Conservation (phyloP, 1,140 invertebrate species). For the Fopius arisanus region DNA sequence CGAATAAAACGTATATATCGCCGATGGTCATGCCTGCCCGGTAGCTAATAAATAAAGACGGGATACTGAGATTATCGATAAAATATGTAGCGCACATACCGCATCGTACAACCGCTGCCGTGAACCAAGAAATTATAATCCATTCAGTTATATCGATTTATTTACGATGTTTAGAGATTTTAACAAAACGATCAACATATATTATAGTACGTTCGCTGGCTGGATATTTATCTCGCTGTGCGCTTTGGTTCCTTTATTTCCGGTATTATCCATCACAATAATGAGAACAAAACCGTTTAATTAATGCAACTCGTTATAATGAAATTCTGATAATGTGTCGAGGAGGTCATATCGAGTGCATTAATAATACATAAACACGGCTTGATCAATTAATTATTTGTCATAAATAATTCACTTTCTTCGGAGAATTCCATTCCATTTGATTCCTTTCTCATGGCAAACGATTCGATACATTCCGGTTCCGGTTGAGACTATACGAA, state of each 20-base stretch:
- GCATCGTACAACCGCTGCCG: background rate
- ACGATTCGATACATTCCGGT: too few species aligned
- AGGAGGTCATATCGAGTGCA: too few species aligned
- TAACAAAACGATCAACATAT: background rate
- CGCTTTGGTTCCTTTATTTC: background rate
- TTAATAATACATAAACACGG: too few species aligned
- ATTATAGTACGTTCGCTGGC: background rate
- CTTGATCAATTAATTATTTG: too few species aligned
- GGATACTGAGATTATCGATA: slow-evolving; percentile 38
- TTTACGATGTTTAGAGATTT: slow-evolving; percentile 26
- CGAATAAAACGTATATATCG: slow-evolving; percentile 20
- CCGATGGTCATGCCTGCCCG: slow-evolving; percentile 11
- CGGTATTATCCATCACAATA: too few species aligned
- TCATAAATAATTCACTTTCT: too few species aligned
- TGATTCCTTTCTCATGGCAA: too few species aligned
- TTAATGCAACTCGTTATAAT: too few species aligned
- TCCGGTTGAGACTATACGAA: too few species aligned
- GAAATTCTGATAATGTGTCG: too few species aligned
- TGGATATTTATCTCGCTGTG: background rate
- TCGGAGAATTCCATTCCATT: too few species aligned
- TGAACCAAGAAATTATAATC: slow-evolving; percentile 32
- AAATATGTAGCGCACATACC: slow-evolving; percentile 37
- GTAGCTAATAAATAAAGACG: slow-evolving; percentile 37
- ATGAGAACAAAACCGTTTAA: too few species aligned
- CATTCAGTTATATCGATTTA: slow-evolving; percentile 24